Conservation (phyloP, 1,140 invertebrate genomes). For the Diorhabda elongata region DNA sequence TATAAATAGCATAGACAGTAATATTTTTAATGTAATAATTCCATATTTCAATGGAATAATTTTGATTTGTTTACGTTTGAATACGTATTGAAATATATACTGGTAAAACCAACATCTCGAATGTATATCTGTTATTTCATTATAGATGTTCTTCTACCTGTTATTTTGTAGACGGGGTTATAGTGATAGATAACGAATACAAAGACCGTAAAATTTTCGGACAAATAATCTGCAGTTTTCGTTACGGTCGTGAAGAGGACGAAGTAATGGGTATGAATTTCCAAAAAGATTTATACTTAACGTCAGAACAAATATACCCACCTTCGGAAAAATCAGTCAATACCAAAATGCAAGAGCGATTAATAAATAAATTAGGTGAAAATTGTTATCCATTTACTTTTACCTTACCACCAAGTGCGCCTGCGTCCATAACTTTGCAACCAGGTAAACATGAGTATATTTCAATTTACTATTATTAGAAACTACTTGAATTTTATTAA, state of each 20-base stretch:
- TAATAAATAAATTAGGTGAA: conserved; percentile 87
- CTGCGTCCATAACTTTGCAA: conserved; percentile 84
- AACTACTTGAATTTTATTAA: too few relatives aligned
- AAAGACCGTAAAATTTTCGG: conserved; percentile 84
- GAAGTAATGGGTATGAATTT: conserved; percentile 98
- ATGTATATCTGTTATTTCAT: too few relatives aligned
- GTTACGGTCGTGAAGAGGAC: conserved; percentile 96
- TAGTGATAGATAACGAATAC: conserved; percentile 89
- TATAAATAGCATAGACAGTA: too few relatives aligned
- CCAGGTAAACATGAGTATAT: conserved; percentile 46
- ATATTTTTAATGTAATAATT: too few relatives aligned
- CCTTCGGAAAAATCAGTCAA: conserved; percentile 56
- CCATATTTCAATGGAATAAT: too few relatives aligned
- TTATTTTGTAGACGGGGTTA: conserved; percentile 75
- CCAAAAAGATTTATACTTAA: conserved; percentile 91
- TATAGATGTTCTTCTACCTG: too few relatives aligned
- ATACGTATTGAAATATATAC: too few relatives aligned
- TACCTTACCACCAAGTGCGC: conserved; percentile 71
- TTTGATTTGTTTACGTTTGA: too few relatives aligned
- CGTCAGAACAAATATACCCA: conserved; percentile 84
- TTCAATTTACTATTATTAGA: too few relatives aligned
- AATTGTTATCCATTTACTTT: conserved; percentile 92
- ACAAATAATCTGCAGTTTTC: conserved; percentile 92
- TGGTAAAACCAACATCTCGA: too few relatives aligned
- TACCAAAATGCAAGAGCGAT: conserved; percentile 70